Percentiles rank a stretch among this genome's conserved stretches.
Conservation (phyloP, 37 sponge, comb jelly and placozoan species). For the Mnemiopsis leidyi region DNA sequence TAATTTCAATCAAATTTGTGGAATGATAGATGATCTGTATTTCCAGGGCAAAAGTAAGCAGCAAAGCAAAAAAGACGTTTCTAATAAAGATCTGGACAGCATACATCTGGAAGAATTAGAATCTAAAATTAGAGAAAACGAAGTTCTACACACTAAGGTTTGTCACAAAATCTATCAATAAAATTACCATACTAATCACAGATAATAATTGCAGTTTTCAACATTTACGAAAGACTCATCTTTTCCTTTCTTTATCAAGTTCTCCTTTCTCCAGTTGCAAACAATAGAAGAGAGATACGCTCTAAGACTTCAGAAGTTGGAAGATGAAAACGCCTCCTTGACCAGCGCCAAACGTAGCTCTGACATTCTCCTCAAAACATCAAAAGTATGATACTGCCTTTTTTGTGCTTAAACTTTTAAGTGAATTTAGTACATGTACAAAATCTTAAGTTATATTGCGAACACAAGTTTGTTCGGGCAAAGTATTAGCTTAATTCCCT, state of each 20-base stretch:
- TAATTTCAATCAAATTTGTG: too few species aligned
- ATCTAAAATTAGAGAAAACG: slow-evolving; percentile 58
- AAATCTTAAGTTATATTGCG: too few species aligned
- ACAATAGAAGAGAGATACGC: slow-evolving; percentile 33
- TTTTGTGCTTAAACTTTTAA: too few species aligned
- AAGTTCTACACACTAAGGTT: slow-evolving; percentile 39
- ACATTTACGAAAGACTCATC: too few species aligned
- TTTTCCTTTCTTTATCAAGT: background rate
- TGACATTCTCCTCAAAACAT: slow-evolving; percentile 30
- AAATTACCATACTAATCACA: too few species aligned
- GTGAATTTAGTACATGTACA: too few species aligned
- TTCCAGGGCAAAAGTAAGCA: slow-evolving; percentile 53
- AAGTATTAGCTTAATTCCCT: too few species aligned
- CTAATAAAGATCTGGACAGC: slow-evolving; percentile 29
- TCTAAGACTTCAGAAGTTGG: background rate
- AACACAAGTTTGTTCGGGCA: too few species aligned
- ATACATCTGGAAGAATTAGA: slow-evolving; percentile 57
- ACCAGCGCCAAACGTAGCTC: background rate
- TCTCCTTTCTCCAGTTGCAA: slow-evolving; percentile 29
- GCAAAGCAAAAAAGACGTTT: background rate
- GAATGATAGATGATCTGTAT: too few species aligned
- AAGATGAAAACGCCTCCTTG: background rate
- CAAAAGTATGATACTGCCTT: slow-evolving; percentile 10
- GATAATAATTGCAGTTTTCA: too few species aligned
- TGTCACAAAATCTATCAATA: too few species aligned